Evolutionary conservation across 2,888 invertebrate genomes (phyloP).

Genomic region (Phrixothrix hirtus): DNA sequence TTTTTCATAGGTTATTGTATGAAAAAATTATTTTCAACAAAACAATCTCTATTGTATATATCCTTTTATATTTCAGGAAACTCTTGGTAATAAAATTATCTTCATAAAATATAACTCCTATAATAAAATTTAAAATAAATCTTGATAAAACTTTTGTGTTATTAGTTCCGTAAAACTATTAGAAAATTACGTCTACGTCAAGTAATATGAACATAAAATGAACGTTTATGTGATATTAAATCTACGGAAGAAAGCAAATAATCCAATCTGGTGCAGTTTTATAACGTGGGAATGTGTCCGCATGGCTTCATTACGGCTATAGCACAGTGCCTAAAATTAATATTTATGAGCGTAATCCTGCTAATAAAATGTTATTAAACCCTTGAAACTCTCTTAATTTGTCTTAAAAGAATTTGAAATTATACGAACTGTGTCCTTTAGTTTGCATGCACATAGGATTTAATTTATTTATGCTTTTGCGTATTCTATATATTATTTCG

Average conservation of each 20-base stretch:
- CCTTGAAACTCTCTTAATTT: slow-evolving; percentile 17
- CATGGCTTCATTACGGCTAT: slow-evolving; percentile 10
- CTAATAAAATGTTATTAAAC: slow-evolving; percentile 19
- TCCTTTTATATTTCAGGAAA: too few relatives aligned
- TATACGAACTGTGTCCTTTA: slow-evolving; percentile 10
- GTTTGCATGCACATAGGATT: slow-evolving; percentile 19
- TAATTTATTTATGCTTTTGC: slow-evolving; percentile 10
- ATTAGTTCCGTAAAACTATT: neutral
- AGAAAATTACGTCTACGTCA: neutral
- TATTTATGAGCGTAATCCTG: slow-evolving; percentile 20
- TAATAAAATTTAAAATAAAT: too few relatives aligned
- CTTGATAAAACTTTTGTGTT: too few relatives aligned
- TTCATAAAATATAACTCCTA: too few relatives aligned
- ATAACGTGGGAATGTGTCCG: slow-evolving; percentile 17
- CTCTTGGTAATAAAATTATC: too few relatives aligned
- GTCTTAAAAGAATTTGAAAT: slow-evolving; percentile 19
- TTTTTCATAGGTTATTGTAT: too few relatives aligned
- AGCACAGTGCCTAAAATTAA: slow-evolving; percentile 17
- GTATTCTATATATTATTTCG: slow-evolving; percentile 3
- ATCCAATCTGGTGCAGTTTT: slow-evolving; percentile 15
- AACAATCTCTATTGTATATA: too few relatives aligned
- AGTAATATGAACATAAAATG: neutral
- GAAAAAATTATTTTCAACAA: too few relatives aligned
- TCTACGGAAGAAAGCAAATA: slow-evolving; percentile 9
- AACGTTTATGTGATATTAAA: neutral